These are phyloP conservation scores for Phragmatobia fuliginosa DNA, from an alignment of 2,888 invertebrate species.

Conservation along the genomic window DNA sequence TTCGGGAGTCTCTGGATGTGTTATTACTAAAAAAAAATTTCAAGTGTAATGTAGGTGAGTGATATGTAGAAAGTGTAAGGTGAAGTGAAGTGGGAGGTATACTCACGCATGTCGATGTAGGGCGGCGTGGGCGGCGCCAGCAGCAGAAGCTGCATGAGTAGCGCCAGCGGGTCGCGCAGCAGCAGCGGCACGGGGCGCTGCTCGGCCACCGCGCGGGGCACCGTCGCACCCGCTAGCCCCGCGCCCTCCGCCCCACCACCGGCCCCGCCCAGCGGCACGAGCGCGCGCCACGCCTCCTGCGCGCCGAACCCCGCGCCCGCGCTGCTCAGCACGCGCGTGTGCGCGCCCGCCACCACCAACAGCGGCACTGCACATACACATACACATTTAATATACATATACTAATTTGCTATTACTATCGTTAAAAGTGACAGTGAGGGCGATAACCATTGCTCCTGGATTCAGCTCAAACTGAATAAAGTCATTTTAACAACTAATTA, in stretches of 20 bases:
- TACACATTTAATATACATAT: neutral
- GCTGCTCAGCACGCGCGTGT: constrained; percentile 90
- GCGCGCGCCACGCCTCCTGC: constrained; percentile 59
- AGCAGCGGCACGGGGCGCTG: constrained; percentile 90
- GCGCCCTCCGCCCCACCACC: constrained; percentile 23
- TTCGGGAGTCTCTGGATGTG: too few relatives aligned
- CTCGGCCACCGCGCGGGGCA: constrained; percentile 34
- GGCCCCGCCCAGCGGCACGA: constrained; percentile 37
- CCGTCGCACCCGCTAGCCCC: constrained; percentile 33
- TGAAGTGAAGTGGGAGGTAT: too few relatives aligned
- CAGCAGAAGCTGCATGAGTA: constrained; percentile 95
- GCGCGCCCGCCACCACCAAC: constrained; percentile 94
- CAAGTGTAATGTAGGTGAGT: too few relatives aligned
- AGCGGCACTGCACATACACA: constrained; percentile 90
- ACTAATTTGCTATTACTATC: too few relatives aligned
- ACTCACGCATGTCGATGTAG: constrained; percentile 91
- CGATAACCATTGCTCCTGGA: too few relatives aligned
- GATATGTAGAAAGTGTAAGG: too few relatives aligned
- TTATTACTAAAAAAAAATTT: too few relatives aligned
- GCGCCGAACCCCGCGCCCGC: constrained; percentile 66
- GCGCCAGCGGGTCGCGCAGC: constrained; percentile 94
- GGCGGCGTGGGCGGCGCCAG: constrained; percentile 93
- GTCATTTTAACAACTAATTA: too few relatives aligned
- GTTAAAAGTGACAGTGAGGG: too few relatives aligned
- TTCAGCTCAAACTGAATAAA: too few relatives aligned